phyloP scores from a whole-genome alignment of 2,113 vertebrate species.

The Meles meles region DNA sequence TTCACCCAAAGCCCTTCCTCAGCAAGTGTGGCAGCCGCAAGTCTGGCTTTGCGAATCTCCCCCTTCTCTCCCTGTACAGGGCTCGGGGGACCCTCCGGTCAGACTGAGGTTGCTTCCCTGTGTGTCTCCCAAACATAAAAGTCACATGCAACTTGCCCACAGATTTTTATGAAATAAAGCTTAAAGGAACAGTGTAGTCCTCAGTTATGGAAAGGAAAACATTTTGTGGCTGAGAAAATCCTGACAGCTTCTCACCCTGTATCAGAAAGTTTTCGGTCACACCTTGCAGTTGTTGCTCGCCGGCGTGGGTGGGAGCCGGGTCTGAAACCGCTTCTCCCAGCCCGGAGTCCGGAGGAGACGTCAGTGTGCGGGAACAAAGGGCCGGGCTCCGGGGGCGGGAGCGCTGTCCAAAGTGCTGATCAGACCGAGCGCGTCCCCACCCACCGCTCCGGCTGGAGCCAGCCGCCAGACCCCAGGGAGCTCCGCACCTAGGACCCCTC shows the following conservation, averaged over 20 bases:
- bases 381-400: background rate
- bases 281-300: background rate
- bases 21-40: background rate
- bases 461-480: background rate
- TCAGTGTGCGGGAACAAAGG: slow-evolving; percentile 34
- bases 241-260: background rate
- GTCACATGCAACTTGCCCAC: background rate
- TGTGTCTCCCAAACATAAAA: background rate
- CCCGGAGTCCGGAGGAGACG: background rate
- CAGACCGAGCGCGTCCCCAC: background rate
- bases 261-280: background rate
- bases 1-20: slow-evolving; percentile 4
- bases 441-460: accelerated
- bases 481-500: background rate
- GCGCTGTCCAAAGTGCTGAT: slow-evolving; percentile 85
- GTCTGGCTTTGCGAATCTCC: background rate
- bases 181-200: background rate
- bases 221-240: background rate
- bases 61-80: background rate
- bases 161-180: background rate
- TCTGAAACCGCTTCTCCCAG: background rate
- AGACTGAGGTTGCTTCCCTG: background rate
- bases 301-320: background rate
- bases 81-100: background rate
- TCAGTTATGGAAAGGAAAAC: background rate